A percentile compares a stretch with the other conserved stretches of the same genome.
Conservation (phyloP, 53 echinoderm and acorn worm species). For the Paelopatides confundens region DNA sequence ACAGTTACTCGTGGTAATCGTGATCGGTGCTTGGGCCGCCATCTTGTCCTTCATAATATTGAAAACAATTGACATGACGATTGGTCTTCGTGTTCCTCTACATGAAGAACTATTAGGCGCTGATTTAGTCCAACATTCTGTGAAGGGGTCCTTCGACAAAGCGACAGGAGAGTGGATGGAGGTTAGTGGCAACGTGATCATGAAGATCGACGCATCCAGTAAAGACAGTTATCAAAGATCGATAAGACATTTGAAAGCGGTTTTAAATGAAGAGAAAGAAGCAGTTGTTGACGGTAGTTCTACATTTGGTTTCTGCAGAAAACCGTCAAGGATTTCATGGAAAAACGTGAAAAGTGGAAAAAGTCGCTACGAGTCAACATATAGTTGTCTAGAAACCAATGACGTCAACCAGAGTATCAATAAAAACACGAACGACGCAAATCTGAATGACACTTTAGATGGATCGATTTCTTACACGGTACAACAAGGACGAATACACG, state of each 20-base stretch:
- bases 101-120: constrained; percentile 88
- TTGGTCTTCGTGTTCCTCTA: constrained; percentile 75
- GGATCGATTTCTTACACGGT: background rate
- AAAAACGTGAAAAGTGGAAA: background rate
- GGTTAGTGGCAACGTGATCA: constrained; percentile 59
- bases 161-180: constrained; percentile 61
- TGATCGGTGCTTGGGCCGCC: constrained; percentile 63
- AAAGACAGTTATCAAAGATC: constrained; percentile 47
- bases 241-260: constrained; percentile 15
- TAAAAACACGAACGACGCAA: background rate
- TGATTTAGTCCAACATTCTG: constrained; percentile 78
- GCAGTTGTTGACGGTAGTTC: background rate
- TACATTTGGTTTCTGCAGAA: constrained; percentile 49
- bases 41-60: constrained; percentile 62
- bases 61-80: constrained; percentile 65
- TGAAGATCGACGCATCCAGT: constrained; percentile 52
- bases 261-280: background rate
- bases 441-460: background rate
- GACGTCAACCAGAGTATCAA: background rate
- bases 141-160: constrained; percentile 73
- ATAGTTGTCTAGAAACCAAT: background rate
- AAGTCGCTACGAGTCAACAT: background rate
- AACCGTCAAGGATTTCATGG: background rate
- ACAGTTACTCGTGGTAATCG: constrained; percentile 61
- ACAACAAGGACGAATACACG: background rate